Conservation (phyloP, 1,140 invertebrate genomes). For the Chironomus tepperi region DNA sequence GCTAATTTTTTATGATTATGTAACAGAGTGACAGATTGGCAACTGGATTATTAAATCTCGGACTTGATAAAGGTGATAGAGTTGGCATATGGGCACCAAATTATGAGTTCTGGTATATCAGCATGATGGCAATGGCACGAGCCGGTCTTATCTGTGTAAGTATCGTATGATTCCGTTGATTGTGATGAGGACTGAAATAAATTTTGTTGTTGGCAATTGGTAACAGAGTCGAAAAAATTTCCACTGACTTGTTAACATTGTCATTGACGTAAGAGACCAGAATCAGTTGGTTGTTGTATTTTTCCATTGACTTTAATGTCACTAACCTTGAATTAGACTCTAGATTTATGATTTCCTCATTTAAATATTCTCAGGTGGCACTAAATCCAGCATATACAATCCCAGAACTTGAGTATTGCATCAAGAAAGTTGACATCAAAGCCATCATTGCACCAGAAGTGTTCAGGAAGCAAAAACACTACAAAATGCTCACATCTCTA, state of each 20-base stretch:
- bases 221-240: conserved; percentile 20
- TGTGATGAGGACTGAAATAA: neutral
- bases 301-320: too few relatives aligned
- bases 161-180: conserved; percentile 24
- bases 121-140: conserved; percentile 66
- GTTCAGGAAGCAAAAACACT: conserved; percentile 64
- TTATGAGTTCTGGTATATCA: conserved; percentile 69
- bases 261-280: too few relatives aligned
- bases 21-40: conserved; percentile 66
- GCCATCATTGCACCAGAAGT: conserved; percentile 57
- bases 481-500: conserved; percentile 50
- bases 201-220: conserved; percentile 22
- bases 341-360: too few relatives aligned
- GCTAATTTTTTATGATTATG: neutral
- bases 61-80: conserved; percentile 69
- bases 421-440: conserved; percentile 69
- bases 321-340: too few relatives aligned
- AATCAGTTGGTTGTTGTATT: too few relatives aligned
- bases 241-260: neutral
- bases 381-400: conserved; percentile 78
- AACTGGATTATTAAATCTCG: conserved; percentile 65
- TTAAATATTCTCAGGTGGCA: conserved; percentile 48
- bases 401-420: conserved; percentile 65
- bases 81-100: conserved; percentile 88
- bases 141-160: conserved; percentile 73